Base-by-base conservation (phyloP, 1,140 invertebrate species). In the Physella acuta region DNA sequence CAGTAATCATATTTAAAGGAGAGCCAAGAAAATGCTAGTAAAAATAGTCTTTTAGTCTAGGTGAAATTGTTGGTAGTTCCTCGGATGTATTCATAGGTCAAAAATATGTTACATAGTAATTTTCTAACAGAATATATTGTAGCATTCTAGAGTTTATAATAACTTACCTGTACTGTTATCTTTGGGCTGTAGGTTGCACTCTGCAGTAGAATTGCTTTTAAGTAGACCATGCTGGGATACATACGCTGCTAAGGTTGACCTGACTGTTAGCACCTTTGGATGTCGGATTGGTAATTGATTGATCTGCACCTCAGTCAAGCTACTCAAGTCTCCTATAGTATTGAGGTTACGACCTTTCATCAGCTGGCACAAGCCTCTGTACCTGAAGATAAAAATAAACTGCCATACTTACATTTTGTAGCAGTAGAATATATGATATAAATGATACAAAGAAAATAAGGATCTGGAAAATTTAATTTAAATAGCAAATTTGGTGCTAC, bases 311-410 rank as follows among this genome's bases (percentile, higher is more conserved):
- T 83, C 82, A 2, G 80, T 74, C 30, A 82, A 68, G 24, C 71
- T 28, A 26, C 78, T 75, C 33, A 83, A 62, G 61, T 83, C 75
- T 16, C 82, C 82, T 20, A 83, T 74, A 0, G 81, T 82, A 44
- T 75, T 73, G 26, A 83, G 74, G 55, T 81, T 81, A 11, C 76
- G 68, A 0, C 79, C 78, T 59, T 71, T 71, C 58, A 83, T 72
- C 3, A 83, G 66, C 56, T 79, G 75, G 24, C 73, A 73, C 4
- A 83, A 73, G 28, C 82, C 82, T 67, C 79, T 71, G 17, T 73
- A 75, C 81, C 81, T 82, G 68, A 56, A 73, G 64, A 65, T 24
- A 8, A 28, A 60, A 53, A 49, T 33, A 55, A 56, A 24, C 37
- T 16, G 20, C 36, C 1, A 52, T 20, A 30, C 1, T 36, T 39